Evolutionary conservation across 2,797 vertebrate species (phyloP), one percentile per base, ranked within the genome.

Genomic region (Kryptopterus vitreolus): DNA sequence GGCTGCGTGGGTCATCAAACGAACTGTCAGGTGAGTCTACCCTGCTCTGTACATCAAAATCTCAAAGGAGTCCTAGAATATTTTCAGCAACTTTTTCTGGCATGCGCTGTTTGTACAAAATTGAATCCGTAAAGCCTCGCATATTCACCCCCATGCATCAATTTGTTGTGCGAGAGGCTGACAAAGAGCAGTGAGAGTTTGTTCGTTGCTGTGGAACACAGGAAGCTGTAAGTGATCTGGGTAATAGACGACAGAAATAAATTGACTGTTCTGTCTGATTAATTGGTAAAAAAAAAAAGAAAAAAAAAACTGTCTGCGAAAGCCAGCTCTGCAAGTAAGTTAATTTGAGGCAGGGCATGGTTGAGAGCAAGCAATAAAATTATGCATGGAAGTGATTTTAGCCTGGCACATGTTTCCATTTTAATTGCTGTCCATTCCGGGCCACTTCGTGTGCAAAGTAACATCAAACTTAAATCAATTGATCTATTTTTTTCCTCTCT

Each of bases 401-500:
- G 84, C 83, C 55, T 83, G 79, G 62, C 52, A 29, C 87, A 89
- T 85, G 85, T 88, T 93, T 91, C 84, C 84, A 91, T 92, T 92
- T 93, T 92, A 91, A 93, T 92, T 93, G 90, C 89, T 82, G 90
- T 90, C 88, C 90, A 91, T 91, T 92, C 88, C 79, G 48, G 87
- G 84, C 90, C 87, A 89, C 87, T 93, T 91, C 88, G 87, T 87
- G 82, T n/a, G 82, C 84, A 91, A 89, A 90, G 87, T 85, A 88
- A 90, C 87, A 77, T 88, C 84, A 87, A 83, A 79, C 83, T 84
- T 85, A 86, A 89, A 87, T 87, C 90, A 86, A 90, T 92, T 90
- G 89, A 86, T 89, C 85, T 87, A 76, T 86, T 90, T 91, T 89
- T n/a, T n/a, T n/a, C n/a, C n/a, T n/a, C n/a, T n/a, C n/a, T n/a